These are phyloP conservation scores for Temnothorax unifasciatus DNA, from an alignment of 2,888 invertebrate species.

Conservation along the genomic window DNA sequence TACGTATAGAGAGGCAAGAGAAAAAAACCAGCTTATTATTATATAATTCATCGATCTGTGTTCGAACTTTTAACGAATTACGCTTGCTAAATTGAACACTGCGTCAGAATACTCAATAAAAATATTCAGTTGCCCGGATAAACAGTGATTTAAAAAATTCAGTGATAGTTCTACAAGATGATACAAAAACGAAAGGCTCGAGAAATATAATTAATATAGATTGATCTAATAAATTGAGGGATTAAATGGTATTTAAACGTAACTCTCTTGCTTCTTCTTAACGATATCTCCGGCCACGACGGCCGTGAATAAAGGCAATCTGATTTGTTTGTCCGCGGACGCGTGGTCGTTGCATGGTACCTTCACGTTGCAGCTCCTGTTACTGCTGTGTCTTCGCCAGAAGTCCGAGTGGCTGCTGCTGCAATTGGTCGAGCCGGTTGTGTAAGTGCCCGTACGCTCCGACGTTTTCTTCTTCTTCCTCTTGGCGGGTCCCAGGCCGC, in stretches of 20 bases:
- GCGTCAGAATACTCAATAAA: neutral
- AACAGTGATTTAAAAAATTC: neutral
- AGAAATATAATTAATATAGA: neutral
- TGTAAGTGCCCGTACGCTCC: slow-evolving; percentile 77
- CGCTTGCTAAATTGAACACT: neutral
- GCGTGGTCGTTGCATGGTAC: slow-evolving; percentile 69
- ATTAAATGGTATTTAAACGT: slow-evolving; percentile 73
- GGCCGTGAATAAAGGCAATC: slow-evolving; percentile 78
- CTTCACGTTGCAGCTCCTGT: slow-evolving; percentile 82
- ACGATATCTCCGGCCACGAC: slow-evolving; percentile 77
- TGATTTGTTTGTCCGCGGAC: slow-evolving; percentile 76
- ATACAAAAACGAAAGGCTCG: neutral
- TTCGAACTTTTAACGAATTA: neutral
- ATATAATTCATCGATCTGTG: neutral
- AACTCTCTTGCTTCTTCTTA: slow-evolving; percentile 82
- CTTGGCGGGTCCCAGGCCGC: slow-evolving; percentile 85
- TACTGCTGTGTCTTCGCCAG: slow-evolving; percentile 88
- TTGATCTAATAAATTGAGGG: neutral
- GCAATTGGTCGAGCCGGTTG: slow-evolving; percentile 81
- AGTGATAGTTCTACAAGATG: neutral
- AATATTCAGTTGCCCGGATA: neutral
- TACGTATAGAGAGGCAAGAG: neutral
- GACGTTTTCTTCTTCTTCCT: slow-evolving; percentile 74
- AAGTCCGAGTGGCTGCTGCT: slow-evolving; percentile 86
- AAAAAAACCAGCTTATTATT: neutral